Percentiles rank a stretch among this genome's conserved stretches.
Evolutionary conservation across 2,888 invertebrate genomes (phyloP).

Genomic region (Trachelus stipa): DNA sequence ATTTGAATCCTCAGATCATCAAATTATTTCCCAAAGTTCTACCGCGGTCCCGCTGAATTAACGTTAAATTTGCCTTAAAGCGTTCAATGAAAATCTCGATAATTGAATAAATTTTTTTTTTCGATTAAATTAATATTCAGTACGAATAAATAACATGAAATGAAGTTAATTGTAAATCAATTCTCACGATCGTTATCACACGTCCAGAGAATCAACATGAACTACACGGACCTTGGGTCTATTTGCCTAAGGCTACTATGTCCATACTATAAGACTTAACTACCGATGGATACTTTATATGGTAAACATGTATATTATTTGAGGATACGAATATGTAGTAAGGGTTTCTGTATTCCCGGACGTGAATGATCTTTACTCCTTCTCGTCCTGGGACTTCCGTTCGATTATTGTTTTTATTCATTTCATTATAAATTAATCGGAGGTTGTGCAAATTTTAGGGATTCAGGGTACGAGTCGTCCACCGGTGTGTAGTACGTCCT

Average conservation of each 20-base stretch:
- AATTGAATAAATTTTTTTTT: background rate
- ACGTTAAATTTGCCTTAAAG: background rate
- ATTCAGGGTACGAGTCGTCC: background rate
- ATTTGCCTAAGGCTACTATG: slow-evolving; percentile 62
- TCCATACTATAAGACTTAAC: slow-evolving; percentile 67
- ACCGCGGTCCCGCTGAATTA: background rate
- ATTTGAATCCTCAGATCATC: background rate
- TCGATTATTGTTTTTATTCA: background rate
- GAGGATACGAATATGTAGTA: slow-evolving; percentile 54
- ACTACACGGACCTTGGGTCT: slow-evolving; percentile 56
- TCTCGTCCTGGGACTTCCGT: too few relatives aligned
- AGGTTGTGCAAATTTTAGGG: background rate
- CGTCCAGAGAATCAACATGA: slow-evolving; percentile 43
- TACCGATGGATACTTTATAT: slow-evolving; percentile 62
- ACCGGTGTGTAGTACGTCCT: background rate
- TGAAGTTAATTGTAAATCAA: background rate
- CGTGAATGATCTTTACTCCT: background rate
- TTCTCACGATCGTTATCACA: slow-evolving; percentile 38
- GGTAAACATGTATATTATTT: slow-evolving; percentile 61
- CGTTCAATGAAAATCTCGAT: background rate
- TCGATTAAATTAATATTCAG: background rate
- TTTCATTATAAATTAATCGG: background rate
- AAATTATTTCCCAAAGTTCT: background rate
- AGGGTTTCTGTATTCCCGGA: slow-evolving; percentile 60
- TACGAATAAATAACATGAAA: background rate